Conservation (phyloP, 1,140 invertebrate genomes). For the Sinella curviseta region DNA sequence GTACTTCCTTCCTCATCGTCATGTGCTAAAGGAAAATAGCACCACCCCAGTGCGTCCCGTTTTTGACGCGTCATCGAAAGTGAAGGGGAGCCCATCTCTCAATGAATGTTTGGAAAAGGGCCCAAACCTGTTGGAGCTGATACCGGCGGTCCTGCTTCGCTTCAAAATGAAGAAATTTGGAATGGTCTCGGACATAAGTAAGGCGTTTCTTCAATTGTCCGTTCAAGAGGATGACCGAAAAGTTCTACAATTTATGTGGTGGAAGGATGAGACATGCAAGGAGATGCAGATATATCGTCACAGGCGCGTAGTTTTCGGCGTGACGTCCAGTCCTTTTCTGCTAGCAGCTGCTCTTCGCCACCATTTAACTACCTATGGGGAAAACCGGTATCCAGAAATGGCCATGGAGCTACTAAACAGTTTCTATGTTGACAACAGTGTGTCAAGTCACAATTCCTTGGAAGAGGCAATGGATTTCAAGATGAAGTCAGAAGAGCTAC, state of each 20-base stretch:
- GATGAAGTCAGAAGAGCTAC: neutral
- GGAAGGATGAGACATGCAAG: neutral
- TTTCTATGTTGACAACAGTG: neutral
- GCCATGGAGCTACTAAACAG: neutral
- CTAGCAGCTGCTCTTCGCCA: neutral
- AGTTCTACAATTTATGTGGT: slow-evolving; percentile 45
- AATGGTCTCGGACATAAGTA: slow-evolving; percentile 54
- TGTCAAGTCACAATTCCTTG: neutral
- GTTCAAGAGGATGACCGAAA: slow-evolving; percentile 30
- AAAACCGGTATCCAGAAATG: neutral
- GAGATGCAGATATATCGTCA: neutral
- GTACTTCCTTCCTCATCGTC: slow-evolving; percentile 52
- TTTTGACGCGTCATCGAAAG: neutral
- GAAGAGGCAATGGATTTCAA: neutral
- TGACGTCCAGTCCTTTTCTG: neutral
- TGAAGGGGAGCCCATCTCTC: neutral
- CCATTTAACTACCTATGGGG: neutral
- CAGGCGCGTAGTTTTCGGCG: neutral
- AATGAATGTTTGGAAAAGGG: neutral
- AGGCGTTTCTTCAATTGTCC: slow-evolving; percentile 52
- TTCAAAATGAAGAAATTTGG: slow-evolving; percentile 53
- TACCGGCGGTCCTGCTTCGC: slow-evolving; percentile 27
- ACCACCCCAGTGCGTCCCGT: neutral
- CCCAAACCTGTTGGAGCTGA: neutral
- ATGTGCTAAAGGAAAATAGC: neutral